Evolutionary conservation across 2,113 vertebrate species (phyloP).

Genomic region (Girardinichthys multiradiatus): DNA sequence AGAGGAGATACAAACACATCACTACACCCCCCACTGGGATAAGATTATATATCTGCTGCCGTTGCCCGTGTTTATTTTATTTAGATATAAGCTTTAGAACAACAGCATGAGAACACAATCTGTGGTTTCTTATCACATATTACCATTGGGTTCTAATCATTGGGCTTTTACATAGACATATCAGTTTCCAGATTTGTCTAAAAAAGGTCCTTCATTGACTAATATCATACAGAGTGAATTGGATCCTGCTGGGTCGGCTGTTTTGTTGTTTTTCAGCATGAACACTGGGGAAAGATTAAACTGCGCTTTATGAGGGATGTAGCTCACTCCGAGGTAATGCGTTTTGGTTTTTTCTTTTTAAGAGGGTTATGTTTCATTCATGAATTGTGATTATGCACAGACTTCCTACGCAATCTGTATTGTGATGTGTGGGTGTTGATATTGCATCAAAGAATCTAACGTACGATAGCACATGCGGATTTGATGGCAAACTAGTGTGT

Average conservation of each 20-base stretch:
- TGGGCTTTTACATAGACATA: slow-evolving; percentile 1
- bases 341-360: slow-evolving; percentile 14
- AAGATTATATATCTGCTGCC: slow-evolving; percentile 6
- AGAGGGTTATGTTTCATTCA: slow-evolving; percentile 48
- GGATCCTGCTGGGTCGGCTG: slow-evolving; percentile 9
- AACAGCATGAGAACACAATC: slow-evolving; percentile 19
- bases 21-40: slow-evolving; percentile 3
- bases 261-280: slow-evolving; percentile 29
- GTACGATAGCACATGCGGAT: slow-evolving; percentile 20
- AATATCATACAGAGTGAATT: not conserved
- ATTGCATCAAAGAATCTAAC: slow-evolving; percentile 16
- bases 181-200: slow-evolving; percentile 23
- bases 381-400: slow-evolving; percentile 14
- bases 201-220: slow-evolving; percentile 6
- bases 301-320: slow-evolving; percentile 17
- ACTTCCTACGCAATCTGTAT: slow-evolving; percentile 3
- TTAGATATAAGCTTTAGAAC: slow-evolving; percentile 18
- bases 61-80: slow-evolving; percentile 8
- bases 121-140: slow-evolving; percentile 12
- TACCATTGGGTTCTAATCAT: slow-evolving; percentile 8
- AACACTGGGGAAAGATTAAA: slow-evolving; percentile 61
- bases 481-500: slow-evolving; percentile 12
- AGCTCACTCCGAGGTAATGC: slow-evolving; percentile 31
- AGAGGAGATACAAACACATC: slow-evolving; percentile 31
- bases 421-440: slow-evolving; percentile 50